Conservation (phyloP, 1,140 invertebrate genomes). For the Popillia japonica region DNA sequence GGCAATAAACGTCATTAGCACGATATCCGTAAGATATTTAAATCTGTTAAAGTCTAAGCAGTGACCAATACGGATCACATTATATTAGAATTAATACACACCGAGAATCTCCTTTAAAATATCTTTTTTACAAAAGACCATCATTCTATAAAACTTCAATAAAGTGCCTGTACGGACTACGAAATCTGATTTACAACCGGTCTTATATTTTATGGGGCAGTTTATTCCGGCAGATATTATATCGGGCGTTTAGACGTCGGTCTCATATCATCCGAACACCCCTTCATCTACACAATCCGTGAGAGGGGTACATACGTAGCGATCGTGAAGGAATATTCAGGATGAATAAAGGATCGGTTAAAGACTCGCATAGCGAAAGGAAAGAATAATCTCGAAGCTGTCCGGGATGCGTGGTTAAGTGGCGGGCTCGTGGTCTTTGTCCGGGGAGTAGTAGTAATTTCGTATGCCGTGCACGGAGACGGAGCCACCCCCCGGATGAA, state of each 20-base stretch:
- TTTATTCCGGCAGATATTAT: neutral
- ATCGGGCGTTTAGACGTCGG: neutral
- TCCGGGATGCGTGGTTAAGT: neutral
- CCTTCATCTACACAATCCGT: neutral
- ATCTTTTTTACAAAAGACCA: too few species aligned
- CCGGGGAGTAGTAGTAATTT: neutral
- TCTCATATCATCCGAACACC: neutral
- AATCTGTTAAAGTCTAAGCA: too few species aligned
- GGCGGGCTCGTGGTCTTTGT: neutral
- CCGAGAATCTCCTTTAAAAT: too few species aligned
- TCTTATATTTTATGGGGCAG: neutral
- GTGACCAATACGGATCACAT: too few species aligned
- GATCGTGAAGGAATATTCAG: neutral
- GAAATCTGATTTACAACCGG: neutral
- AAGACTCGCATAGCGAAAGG: neutral
- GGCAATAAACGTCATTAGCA: too few species aligned
- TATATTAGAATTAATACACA: too few species aligned
- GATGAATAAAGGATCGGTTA: neutral
- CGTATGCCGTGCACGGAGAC: neutral
- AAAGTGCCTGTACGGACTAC: neutral
- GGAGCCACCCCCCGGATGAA: neutral
- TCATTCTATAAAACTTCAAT: too few species aligned
- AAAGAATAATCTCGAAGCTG: neutral
- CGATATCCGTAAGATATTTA: too few species aligned
- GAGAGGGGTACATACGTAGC: neutral